Conservation (phyloP, 2,797 vertebrate genomes). For the Chelon auratus region DNA sequence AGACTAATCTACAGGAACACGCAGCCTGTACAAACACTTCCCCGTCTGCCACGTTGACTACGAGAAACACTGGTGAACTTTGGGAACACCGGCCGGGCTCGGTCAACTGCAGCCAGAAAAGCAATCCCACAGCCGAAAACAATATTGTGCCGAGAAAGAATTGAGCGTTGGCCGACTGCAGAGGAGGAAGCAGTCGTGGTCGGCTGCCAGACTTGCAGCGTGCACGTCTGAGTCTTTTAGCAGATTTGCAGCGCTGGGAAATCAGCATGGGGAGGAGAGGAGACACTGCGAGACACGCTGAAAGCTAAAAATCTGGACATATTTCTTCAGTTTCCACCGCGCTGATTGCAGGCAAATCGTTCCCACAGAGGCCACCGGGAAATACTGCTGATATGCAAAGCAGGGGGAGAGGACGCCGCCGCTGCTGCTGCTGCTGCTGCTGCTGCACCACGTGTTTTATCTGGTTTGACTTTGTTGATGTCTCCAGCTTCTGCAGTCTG, state of each 20-base stretch:
- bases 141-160: conserved; percentile 32
- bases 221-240: conserved; percentile 47
- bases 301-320: conserved; percentile 70
- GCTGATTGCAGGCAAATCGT: conserved; percentile 58
- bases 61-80: conserved; percentile 35
- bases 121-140: conserved; percentile 42
- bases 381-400: conserved; percentile 45
- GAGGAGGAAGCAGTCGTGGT: conserved; percentile 21
- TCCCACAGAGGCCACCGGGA: conserved; percentile 36
- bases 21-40: background rate
- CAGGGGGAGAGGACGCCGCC: conserved; percentile 5
- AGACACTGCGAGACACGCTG: conserved; percentile 50
- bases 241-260: conserved; percentile 64
- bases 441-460: conserved; percentile 18
- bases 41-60: conserved; percentile 7
- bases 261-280: conserved; percentile 27
- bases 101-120: conserved; percentile 36
- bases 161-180: conserved; percentile 27
- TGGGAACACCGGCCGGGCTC: background rate
- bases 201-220: conserved; percentile 40
- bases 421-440: background rate
- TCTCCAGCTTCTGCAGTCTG: conserved; percentile 7
- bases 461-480: conserved; percentile 19
- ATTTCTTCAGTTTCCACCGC: conserved; percentile 66
- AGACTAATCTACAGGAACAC: background rate